A percentile compares a stretch with the other conserved stretches of the same genome.
Evolutionary conservation across 1,140 invertebrate genomes (phyloP).

Genomic region (Ectropis grisescens): DNA sequence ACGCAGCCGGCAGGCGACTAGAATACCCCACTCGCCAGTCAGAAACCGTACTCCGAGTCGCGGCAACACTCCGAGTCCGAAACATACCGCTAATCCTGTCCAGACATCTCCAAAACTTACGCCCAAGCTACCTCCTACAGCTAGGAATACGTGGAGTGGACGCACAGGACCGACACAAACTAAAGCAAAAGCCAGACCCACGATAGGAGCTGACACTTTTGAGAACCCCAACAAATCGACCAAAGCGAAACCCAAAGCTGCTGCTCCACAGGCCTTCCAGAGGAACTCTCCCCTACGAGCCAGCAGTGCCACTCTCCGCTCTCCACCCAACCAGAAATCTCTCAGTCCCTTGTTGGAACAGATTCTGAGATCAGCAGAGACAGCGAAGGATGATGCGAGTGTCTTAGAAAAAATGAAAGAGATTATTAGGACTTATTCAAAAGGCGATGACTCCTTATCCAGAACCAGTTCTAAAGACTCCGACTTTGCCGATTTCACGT

Average conservation of each 20-base stretch:
- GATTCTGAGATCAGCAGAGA: conserved; percentile 77
- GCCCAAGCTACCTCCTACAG: conserved; percentile 42
- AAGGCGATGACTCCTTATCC: conserved; percentile 55
- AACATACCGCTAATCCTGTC: conserved; percentile 31
- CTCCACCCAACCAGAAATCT: conserved; percentile 72
- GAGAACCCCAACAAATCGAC: conserved; percentile 70
- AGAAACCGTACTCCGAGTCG: conserved; percentile 59
- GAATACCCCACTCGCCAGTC: conserved; percentile 55
- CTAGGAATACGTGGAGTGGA: conserved; percentile 81
- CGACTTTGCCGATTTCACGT: conserved; percentile 77
- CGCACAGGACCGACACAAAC: conserved; percentile 58
- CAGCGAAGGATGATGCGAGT: conserved; percentile 76
- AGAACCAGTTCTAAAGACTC: conserved; percentile 71
- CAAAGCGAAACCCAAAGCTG: conserved; percentile 41
- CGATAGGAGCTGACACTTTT: conserved; percentile 78
- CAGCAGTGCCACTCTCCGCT: conserved; percentile 72
- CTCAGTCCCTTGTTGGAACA: conserved; percentile 78
- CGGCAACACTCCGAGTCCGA: conserved; percentile 57
- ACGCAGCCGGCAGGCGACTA: conserved; percentile 36
- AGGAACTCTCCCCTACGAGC: conserved; percentile 74
- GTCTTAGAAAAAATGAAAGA: conserved; percentile 81
- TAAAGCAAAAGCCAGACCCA: conserved; percentile 69
- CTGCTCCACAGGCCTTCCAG: conserved; percentile 65
- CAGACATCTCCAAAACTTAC: conserved; percentile 54
- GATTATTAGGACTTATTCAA: conserved; percentile 76